phyloP scores from a whole-genome alignment of 2,113 vertebrate genomes.

The Sylvia atricapilla region DNA sequence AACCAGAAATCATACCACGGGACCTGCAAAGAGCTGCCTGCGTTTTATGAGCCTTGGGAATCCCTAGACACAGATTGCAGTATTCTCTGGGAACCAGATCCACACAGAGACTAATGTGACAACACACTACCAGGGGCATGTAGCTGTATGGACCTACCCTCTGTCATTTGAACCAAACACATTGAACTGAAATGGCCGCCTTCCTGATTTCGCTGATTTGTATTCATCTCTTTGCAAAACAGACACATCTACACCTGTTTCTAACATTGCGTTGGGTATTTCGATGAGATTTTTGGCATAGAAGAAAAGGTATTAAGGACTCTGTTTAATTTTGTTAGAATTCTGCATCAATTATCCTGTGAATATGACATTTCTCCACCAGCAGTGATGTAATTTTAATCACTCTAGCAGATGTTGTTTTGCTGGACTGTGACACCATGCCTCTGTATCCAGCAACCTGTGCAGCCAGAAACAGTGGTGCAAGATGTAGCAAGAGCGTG shows the following conservation, averaged over 20 bases:
- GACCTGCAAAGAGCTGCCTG: neutral
- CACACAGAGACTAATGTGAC: neutral
- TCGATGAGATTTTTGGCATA: neutral
- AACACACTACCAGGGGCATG: neutral
- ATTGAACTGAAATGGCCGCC: neutral
- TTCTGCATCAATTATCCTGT: neutral
- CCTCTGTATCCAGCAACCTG: neutral
- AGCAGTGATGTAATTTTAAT: slow-evolving; percentile 12
- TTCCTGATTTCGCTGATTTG: neutral
- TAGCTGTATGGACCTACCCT: neutral
- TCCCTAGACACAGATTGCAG: neutral
- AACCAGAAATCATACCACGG: neutral
- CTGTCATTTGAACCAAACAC: neutral
- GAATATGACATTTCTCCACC: neutral
- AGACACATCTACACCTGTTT: neutral
- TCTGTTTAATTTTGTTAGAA: neutral
- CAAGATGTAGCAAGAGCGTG: neutral
- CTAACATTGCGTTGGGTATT: neutral
- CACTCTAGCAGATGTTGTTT: slow-evolving; percentile 44
- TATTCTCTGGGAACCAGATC: neutral
- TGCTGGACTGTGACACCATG: neutral
- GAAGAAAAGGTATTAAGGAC: neutral
- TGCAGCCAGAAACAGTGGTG: neutral
- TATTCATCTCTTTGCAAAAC: neutral
- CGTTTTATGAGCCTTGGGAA: neutral